Evolutionary conservation across 2,797 vertebrate species (phyloP).

Genomic region (Galago senegalensis): DNA sequence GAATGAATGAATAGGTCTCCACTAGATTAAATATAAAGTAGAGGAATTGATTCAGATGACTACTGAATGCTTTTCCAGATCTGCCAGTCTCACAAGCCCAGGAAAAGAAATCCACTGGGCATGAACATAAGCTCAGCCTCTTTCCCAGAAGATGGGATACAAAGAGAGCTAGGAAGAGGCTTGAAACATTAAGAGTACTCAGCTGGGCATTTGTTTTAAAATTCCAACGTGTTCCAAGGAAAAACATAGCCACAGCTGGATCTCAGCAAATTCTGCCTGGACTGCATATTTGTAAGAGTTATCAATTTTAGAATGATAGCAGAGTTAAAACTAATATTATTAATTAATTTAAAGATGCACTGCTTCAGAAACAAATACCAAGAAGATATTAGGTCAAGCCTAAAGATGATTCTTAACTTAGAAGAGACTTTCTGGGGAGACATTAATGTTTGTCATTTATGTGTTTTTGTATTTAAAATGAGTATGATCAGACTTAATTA

Average conservation of each 20-base stretch:
- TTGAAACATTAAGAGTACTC: not conserved
- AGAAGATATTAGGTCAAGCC: not conserved
- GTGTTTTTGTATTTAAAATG: not conserved
- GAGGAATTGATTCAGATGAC: not conserved
- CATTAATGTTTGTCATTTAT: not conserved
- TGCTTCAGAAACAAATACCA: not conserved
- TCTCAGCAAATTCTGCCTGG: not conserved
- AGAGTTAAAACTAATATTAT: not conserved
- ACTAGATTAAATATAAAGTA: not conserved
- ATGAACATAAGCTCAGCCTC: not conserved
- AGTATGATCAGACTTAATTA: not conserved
- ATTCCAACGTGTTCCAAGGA: not conserved
- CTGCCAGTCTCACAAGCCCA: not conserved
- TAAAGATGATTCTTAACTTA: not conserved
- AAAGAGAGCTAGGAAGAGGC: not conserved
- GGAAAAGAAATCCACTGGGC: not conserved
- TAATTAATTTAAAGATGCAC: not conserved
- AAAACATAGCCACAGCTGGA: not conserved
- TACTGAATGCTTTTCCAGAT: not conserved
- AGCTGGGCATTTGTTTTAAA: not conserved
- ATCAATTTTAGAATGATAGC: not conserved
- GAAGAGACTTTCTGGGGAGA: not conserved
- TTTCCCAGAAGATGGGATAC: not conserved
- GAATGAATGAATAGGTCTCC: not conserved
- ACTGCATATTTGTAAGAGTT: not conserved